A percentile compares a stretch with the other conserved stretches of the same genome.
Evolutionary conservation across 35 echinoderm and acorn worm genomes (phyloP).

Genomic region (Heliocidaris erythrogramma): DNA sequence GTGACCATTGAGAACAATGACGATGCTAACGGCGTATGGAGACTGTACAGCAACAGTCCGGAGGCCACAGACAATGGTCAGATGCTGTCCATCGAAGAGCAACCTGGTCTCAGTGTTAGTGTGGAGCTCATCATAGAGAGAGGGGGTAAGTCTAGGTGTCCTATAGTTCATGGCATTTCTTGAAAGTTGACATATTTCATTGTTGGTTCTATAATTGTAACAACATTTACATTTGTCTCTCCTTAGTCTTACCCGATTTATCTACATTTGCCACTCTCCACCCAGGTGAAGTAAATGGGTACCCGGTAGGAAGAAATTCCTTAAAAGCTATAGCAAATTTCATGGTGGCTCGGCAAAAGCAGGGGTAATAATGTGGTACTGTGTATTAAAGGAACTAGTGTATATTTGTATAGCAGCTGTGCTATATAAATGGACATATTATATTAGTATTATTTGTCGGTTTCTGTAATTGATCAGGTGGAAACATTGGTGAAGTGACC

Average conservation of each 20-base stretch:
- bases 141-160: conserved; percentile 59
- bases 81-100: conserved; percentile 69
- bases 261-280: no score
- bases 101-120: conserved; percentile 80
- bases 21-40: conserved; percentile 97
- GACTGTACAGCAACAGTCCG: conserved; percentile 93
- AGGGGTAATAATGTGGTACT: no score
- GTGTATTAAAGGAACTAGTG: no score
- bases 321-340: no score
- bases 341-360: no score
- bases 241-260: neutral
- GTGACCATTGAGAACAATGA: conserved; percentile 87
- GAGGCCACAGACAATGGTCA: conserved; percentile 63
- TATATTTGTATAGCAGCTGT: no score
- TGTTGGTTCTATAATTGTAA: neutral
- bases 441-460: neutral
- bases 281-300: no score
- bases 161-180: neutral
- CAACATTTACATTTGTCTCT: conserved; percentile 14
- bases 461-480: conserved; percentile 55
- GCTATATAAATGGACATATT: no score
- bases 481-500: conserved; percentile 90
- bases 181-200: neutral
- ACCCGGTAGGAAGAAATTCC: no score
- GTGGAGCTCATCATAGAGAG: conserved; percentile 94